Base-by-base conservation (phyloP, 1,140 invertebrate genomes). In the roundworm (Caenorhabditis elegans) region DNA sequence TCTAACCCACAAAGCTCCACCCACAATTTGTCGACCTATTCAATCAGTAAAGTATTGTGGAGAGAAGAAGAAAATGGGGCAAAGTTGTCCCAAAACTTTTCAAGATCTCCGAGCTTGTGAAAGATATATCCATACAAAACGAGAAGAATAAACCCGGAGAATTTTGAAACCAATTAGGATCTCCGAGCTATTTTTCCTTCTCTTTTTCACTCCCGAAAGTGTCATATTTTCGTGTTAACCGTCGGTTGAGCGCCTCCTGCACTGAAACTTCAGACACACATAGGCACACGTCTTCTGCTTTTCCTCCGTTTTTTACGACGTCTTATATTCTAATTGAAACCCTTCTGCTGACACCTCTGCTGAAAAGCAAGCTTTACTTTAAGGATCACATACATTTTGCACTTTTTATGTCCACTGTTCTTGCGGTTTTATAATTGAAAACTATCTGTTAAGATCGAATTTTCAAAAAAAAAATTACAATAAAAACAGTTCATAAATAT, bases 81-180 rank as follows among this genome's bases (percentile, higher is more conserved):
- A 43, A 15, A 43, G 6, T 43, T 15, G 39, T 24, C 49, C n/a
- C 22, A 26, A 48, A 48, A 48, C 46, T 48, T n/a, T n/a, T n/a
- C 15, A 26, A 22, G 28, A 31, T 31, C 53, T 60, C n/a, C 26
- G 28, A 60, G 53, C 53, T 3, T n/a, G 53, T 31, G 31, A 15
- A 5, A 17, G 2, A 60, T 22, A 13, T 60, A 4, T 70, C 60
- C 28, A 70, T 70, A 70, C 34, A 26, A 70, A 19, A 39, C 13
- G 34, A 39, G 13, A 39, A 28, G 24, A 53, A 55, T 22, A 36
- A 36, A 22, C 60, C 34, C 34, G 24, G 34, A 34, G 60, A 70
- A 70, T 70, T 70, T 70, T 70, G 60, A 70, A 70, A 70, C 60
- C 60, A 70, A 70, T 70, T 70, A 70, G 60, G 60, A 70, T 70